These are phyloP conservation scores for Aspidiotus rigidus DNA, from an alignment of 2,888 invertebrate genomes.

Conservation along the genomic window DNA sequence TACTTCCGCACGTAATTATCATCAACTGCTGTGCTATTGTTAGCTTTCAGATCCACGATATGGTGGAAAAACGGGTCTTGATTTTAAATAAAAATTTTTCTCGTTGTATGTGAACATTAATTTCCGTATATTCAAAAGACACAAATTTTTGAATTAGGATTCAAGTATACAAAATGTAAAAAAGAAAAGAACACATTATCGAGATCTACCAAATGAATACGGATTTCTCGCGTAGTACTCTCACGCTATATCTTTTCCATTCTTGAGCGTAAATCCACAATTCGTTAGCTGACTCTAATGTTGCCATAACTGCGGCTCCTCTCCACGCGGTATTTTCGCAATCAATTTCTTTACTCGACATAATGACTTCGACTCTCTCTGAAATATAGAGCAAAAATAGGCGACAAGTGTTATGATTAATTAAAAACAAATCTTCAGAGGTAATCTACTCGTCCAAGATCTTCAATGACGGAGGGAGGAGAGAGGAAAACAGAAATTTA, in stretches of 20 bases:
- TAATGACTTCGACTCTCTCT: conserved; percentile 80
- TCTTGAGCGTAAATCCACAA: conserved; percentile 79
- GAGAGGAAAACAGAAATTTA: not conserved
- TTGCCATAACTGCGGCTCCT: conserved; percentile 86
- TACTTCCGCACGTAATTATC: too few relatives aligned
- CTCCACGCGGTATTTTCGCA: conserved; percentile 79
- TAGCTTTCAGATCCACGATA: too few relatives aligned
- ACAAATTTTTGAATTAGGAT: too few relatives aligned
- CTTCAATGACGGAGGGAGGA: not conserved
- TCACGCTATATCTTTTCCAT: conserved; percentile 77
- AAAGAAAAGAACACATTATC: too few relatives aligned
- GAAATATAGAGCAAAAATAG: conserved; percentile 35
- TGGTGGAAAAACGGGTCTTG: too few relatives aligned
- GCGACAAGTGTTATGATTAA: not conserved
- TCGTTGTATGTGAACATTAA: too few relatives aligned
- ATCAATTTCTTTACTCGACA: conserved; percentile 84
- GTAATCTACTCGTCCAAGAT: not conserved
- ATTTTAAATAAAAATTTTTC: too few relatives aligned
- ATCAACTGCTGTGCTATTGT: too few relatives aligned
- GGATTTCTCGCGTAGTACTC: conserved; percentile 77
- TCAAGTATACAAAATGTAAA: too few relatives aligned
- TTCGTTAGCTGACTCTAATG: conserved; percentile 84
- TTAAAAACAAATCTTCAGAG: not conserved
- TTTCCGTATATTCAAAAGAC: too few relatives aligned
- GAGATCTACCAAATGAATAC: conserved; percentile 72